Evolutionary conservation across 2,888 invertebrate species (phyloP).

Genomic region (Agonopterix subpropinquella): DNA sequence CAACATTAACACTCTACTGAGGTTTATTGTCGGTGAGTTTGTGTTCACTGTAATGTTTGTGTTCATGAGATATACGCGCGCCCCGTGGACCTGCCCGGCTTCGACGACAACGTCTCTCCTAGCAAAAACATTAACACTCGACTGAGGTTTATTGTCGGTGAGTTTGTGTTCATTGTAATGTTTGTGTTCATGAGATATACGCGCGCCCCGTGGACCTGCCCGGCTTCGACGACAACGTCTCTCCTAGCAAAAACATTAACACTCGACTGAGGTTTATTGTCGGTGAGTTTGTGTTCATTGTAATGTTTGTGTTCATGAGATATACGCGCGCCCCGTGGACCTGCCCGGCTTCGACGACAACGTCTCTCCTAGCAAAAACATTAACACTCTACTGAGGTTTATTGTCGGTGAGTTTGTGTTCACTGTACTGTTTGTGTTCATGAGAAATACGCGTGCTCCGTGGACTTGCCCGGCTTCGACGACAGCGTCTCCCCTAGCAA

Average conservation of each 20-base stretch:
- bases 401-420: constrained; percentile 71
- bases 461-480: constrained; percentile 87
- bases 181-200: no score
- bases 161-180: constrained; percentile 14
- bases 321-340: constrained; percentile 79
- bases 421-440: no score
- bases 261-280: constrained; percentile 82
- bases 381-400: constrained; percentile 81
- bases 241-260: constrained; percentile 84
- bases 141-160: constrained; percentile 81
- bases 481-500: constrained; percentile 88
- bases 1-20: constrained; percentile 80
- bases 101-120: constrained; percentile 89
- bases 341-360: constrained; percentile 90
- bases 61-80: constrained; percentile 55
- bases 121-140: constrained; percentile 83
- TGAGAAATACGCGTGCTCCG: constrained; percentile 71
- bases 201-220: constrained; percentile 85
- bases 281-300: constrained; percentile 47
- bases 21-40: constrained; percentile 79
- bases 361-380: constrained; percentile 85
- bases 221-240: constrained; percentile 89
- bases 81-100: constrained; percentile 85
- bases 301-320: no score
- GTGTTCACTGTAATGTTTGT: no score